Evolutionary conservation across 2,888 invertebrate species (phyloP).

Genomic region (Vesta saturnalis): DNA sequence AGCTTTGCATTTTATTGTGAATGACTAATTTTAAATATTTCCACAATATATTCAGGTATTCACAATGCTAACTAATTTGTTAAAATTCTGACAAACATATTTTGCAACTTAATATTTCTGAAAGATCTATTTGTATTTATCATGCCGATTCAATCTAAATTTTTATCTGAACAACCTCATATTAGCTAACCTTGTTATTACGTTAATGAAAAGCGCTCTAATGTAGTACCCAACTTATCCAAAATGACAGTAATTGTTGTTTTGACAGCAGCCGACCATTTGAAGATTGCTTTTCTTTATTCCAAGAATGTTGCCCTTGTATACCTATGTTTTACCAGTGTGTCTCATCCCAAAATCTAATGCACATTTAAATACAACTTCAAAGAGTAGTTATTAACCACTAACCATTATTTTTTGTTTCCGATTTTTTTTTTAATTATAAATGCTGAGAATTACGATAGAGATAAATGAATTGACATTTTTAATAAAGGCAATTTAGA

Average conservation of each 20-base stretch:
- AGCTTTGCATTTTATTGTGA: not conserved
- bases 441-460: conserved; percentile 14
- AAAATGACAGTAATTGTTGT: conserved; percentile 58
- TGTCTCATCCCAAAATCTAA: conserved; percentile 49
- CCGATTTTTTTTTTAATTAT: conserved; percentile 32
- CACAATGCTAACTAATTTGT: not conserved
- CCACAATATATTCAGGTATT: not conserved
- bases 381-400: conserved; percentile 33
- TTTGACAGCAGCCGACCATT: conserved; percentile 47
- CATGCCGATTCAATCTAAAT: conserved; percentile 12
- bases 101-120: conserved; percentile 6
- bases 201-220: conserved; percentile 57
- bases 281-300: conserved; percentile 2
- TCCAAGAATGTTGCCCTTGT: conserved; percentile 19
- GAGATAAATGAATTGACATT: conserved; percentile 41
- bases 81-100: not conserved
- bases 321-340: conserved; percentile 44
- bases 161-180: conserved; percentile 14
- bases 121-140: conserved; percentile 2
- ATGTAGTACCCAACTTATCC: conserved; percentile 51
- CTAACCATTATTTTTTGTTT: conserved; percentile 43
- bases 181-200: conserved; percentile 51
- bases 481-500: conserved; percentile 22
- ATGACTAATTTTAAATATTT: not conserved
- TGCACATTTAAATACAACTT: conserved; percentile 54